phyloP scores from a whole-genome alignment of 1,140 invertebrate genomes.

The Drosophila tropicalis region DNA sequence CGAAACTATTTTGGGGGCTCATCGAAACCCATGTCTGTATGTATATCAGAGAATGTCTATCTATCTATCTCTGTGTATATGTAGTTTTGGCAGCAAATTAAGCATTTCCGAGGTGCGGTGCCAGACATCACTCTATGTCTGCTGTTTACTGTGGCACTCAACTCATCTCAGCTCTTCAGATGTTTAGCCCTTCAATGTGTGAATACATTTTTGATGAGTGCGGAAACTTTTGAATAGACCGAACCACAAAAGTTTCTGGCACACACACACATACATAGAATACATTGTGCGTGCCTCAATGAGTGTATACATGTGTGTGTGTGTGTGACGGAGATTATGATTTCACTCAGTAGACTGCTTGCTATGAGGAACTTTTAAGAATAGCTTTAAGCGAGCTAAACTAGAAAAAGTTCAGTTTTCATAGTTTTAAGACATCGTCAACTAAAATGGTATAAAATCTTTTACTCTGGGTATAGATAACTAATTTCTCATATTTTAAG shows the following conservation, averaged over 20 bases:
- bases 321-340: conserved; percentile 4
- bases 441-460: neutral
- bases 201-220: conserved; percentile 29
- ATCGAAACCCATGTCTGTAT: conserved; percentile 50
- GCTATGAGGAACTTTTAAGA: conserved; percentile 1
- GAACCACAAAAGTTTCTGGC: conserved; percentile 34
- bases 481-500: neutral
- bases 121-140: conserved; percentile 4
- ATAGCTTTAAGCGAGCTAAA: conserved; percentile 5
- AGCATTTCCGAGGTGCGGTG: conserved; percentile 41
- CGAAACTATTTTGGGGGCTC: conserved; percentile 52
- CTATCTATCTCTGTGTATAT: conserved; percentile 6
- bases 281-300: conserved; percentile 8
- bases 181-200: conserved; percentile 30
- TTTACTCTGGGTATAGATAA: neutral
- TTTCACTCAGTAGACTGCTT: neutral
- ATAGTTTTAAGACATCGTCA: neutral
- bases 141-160: neutral
- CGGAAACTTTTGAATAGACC: conserved; percentile 37
- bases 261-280: conserved; percentile 3
- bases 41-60: neutral
- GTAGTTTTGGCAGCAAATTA: conserved; percentile 51
- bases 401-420: neutral
- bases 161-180: conserved; percentile 17
- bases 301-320: neutral